Base-by-base conservation (phyloP, 92 coral and sea anemone species). In the Phenganax stokvisi region DNA sequence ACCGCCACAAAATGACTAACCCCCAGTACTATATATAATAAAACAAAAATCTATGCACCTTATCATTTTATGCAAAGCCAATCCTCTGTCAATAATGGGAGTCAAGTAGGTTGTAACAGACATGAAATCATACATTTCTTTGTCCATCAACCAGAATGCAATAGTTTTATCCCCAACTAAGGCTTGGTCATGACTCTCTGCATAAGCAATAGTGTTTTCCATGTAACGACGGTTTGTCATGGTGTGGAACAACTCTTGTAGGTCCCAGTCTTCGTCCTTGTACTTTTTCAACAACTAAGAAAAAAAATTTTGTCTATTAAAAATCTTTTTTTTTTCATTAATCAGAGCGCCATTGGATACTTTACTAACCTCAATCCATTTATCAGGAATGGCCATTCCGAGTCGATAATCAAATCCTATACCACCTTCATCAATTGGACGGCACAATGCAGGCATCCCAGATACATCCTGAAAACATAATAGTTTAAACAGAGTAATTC, bases 61-160 rank as follows among this genome's bases (percentile, higher is more conserved):
- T 15, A 93, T 89, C 97, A 91, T 89, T 84, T 93, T 93, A 79
- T 93, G 98, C 58, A 93, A 81, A 51, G 98, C 92, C 54, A 93
- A 54, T 62, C 98, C 98, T 74, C 98, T 85, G 56, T 93, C 98
- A 54, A 93, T 89, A 12, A 93, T 85, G 11, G 86, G 92, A 12
- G 98, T 91, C 61, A 88, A 81, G 11, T 91, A 90, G 1, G 91
- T 56, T 20, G 85, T 53, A 8, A 85, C 85, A 0, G 98, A 93
- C 98, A 93, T 93, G 54, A 87, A 83, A 58, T 90, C 88, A 66
- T 93, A 93, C 98, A 93, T 93, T 80, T 93, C 98, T 72, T 93
- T 93, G 86, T 93, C 98, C 98, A 93, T 93, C 56, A 93, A 68
- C 98, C 98, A 93, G 89, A 93, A 93, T 47, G 98, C 97, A 71